These are phyloP conservation scores for Ptilorrhoa leucosticta DNA, from an alignment of 2,113 vertebrate species.

Conservation along the genomic window DNA sequence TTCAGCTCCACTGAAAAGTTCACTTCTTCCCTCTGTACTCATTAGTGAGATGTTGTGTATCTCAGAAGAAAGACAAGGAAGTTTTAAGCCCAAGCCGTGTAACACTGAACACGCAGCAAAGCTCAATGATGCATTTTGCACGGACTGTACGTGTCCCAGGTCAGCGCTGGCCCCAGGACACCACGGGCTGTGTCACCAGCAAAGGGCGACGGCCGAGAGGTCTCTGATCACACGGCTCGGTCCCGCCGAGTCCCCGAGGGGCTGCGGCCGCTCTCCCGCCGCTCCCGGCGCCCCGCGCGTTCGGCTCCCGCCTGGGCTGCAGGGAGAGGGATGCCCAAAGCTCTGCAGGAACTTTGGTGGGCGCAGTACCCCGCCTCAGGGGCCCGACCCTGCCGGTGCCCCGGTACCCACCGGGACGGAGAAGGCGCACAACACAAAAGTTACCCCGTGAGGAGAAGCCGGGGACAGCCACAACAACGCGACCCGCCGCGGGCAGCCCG, in stretches of 20 bases:
- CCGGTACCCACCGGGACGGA: neutral
- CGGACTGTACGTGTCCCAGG: rapidly evolving
- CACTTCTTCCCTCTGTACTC: neutral
- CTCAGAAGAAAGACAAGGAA: neutral
- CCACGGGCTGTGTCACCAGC: neutral
- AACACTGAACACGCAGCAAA: rapidly evolving
- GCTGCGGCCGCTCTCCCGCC: neutral
- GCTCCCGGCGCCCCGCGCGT: rapidly evolving
- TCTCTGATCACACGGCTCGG: rapidly evolving
- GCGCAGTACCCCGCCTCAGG: rapidly evolving
- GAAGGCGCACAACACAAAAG: neutral
- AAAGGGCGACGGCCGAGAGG: neutral
- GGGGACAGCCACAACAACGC: rapidly evolving
- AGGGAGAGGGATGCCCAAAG: too few relatives aligned
- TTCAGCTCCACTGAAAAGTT: neutral
- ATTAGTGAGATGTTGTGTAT: rapidly evolving
- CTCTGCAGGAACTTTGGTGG: rapidly evolving
- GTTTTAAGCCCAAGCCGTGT: neutral
- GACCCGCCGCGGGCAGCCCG: neutral
- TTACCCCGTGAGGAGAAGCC: rapidly evolving
- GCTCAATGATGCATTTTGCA: rapidly evolving
- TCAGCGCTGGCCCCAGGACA: neutral
- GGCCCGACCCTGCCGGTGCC: neutral
- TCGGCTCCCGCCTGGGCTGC: neutral
- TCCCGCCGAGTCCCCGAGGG: neutral